Conservation (phyloP, 1,140 invertebrate species). For the Lethocerus indicus region DNA sequence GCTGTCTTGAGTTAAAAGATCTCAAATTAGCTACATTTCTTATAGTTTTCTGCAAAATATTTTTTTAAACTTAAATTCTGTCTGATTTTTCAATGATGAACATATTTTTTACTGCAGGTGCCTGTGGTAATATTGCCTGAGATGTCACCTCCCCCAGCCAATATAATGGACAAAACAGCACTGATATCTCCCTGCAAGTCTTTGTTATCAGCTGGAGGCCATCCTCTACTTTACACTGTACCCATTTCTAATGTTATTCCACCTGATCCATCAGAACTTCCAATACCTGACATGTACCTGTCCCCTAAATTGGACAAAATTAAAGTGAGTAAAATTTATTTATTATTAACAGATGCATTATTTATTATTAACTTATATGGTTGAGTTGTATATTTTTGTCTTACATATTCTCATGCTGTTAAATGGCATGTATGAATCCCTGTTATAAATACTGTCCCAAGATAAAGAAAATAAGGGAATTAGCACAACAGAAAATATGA, state of each 20-base stretch:
- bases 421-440: no score
- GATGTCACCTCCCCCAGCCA: background rate
- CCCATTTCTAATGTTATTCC: background rate
- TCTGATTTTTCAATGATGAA: no score
- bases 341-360: no score
- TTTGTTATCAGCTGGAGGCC: no score
- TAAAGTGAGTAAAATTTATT: background rate
- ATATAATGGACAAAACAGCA: background rate
- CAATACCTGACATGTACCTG: conserved; percentile 2
- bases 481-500: no score
- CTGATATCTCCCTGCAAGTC: conserved; percentile 1
- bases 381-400: background rate
- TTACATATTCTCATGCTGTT: background rate
- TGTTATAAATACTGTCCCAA: no score
- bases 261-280: conserved; percentile 3
- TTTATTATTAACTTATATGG: background rate
- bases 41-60: no score
- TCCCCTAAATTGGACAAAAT: background rate
- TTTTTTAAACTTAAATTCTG: no score
- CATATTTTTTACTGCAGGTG: background rate
- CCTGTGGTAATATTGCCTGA: conserved; percentile 1
- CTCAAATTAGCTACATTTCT: no score
- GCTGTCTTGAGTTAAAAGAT: no score
- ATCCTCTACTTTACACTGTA: conserved; percentile 3
- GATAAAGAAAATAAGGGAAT: no score